A percentile compares a stretch with the other conserved stretches of the same genome.
Conservation (phyloP, 2,797 vertebrate genomes). For the Trachurus trachurus region DNA sequence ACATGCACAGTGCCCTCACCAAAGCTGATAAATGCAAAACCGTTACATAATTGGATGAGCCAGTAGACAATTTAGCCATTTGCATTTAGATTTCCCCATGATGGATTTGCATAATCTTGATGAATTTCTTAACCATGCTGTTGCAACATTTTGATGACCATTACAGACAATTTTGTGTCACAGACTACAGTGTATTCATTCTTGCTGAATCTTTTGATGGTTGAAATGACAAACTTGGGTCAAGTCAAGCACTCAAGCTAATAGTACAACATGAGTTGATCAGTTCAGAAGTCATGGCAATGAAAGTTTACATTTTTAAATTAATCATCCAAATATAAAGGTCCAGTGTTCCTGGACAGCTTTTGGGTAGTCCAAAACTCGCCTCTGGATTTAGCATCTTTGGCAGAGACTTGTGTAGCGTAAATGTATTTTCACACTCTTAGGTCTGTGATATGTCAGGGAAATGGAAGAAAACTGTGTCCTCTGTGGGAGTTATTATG, state of each 20-base stretch:
- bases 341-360: too few species aligned
- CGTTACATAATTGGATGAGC: background rate
- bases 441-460: background rate
- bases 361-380: background rate
- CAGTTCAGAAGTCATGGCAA: background rate
- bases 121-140: background rate
- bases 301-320: background rate
- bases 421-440: conserved; percentile 3
- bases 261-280: background rate
- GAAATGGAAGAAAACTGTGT: background rate
- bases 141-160: conserved; percentile 3
- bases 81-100: background rate
- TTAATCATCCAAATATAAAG: background rate
- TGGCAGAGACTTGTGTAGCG: background rate
- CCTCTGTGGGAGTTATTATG: background rate
- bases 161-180: background rate
- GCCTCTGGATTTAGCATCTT: background rate
- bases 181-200: background rate
- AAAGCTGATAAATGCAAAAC: background rate
- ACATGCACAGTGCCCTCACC: background rate
- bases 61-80: background rate
- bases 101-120: background rate
- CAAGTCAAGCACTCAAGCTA: background rate
- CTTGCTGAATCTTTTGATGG: background rate
- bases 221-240: background rate